These are phyloP conservation scores for Druceiella hillmani DNA, from an alignment of 2,888 invertebrate genomes.

Conservation along the genomic window DNA sequence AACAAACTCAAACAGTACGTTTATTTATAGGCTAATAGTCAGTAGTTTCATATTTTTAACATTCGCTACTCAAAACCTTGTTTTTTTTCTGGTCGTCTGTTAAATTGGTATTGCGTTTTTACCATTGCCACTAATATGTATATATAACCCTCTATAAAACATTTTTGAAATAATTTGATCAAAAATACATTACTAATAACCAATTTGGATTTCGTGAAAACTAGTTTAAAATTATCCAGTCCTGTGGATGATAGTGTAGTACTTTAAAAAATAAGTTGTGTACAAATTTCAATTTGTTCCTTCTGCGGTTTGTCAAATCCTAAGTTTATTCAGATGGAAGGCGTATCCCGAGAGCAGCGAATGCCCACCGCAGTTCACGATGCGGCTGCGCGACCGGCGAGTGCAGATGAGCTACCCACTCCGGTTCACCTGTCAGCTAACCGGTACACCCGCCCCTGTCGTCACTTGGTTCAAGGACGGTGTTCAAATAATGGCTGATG, in stretches of 20 bases:
- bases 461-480: slow-evolving; percentile 86
- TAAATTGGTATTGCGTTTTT: too few species aligned
- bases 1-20: slow-evolving; percentile 64
- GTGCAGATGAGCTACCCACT: slow-evolving; percentile 81
- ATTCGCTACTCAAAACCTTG: too few species aligned
- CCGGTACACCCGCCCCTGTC: slow-evolving; percentile 67
- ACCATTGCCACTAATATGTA: too few species aligned
- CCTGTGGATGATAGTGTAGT: too few species aligned
- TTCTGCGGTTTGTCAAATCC: slow-evolving; percentile 23
- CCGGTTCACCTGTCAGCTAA: slow-evolving; percentile 78
- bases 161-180: too few species aligned
- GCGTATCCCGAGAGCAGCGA: slow-evolving; percentile 46
- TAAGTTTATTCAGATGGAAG: slow-evolving; percentile 28
- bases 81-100: too few species aligned
- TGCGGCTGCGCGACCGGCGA: slow-evolving; percentile 77
- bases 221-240: too few species aligned
- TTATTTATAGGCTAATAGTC: too few species aligned
- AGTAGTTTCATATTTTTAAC: too few species aligned
- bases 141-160: too few species aligned
- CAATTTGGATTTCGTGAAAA: too few species aligned
- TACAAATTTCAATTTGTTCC: slow-evolving; percentile 20
- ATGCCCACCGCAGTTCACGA: slow-evolving; percentile 75
- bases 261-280: not conserved
- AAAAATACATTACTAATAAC: too few species aligned
- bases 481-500: slow-evolving; percentile 51